Evolutionary conservation across 2,797 vertebrate genomes (phyloP).

Genomic region (Vultur gryphus): DNA sequence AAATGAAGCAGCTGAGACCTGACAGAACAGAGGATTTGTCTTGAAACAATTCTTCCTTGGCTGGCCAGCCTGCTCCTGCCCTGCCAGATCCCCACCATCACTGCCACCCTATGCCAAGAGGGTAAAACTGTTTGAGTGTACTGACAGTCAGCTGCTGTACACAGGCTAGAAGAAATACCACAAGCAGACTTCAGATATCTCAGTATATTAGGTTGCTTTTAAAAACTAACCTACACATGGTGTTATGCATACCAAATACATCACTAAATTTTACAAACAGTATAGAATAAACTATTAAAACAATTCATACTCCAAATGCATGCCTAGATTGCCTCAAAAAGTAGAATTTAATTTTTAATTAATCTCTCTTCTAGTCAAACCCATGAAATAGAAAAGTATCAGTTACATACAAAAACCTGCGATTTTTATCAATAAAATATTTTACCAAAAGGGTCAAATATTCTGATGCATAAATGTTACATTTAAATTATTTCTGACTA

Average conservation of each 20-base stretch:
- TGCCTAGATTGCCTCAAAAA: background rate
- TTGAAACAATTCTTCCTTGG: background rate
- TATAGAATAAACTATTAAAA: background rate
- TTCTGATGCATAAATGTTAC: background rate
- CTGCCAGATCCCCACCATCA: fast-evolving
- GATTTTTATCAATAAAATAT: background rate
- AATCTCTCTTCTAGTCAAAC: background rate
- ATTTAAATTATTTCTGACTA: background rate
- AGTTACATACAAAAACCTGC: background rate
- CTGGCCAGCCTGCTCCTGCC: background rate
- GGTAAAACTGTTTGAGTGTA: background rate
- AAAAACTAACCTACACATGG: background rate
- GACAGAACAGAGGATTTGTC: background rate
- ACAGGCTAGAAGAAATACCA: background rate
- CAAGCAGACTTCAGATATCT: background rate
- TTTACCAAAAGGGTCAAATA: background rate
- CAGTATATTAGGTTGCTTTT: background rate
- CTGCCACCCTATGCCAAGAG: background rate
- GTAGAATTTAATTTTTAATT: background rate
- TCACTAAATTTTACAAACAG: background rate
- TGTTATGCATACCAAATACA: fast-evolving
- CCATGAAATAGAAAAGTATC: background rate
- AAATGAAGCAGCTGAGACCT: background rate
- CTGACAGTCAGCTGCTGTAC: background rate
- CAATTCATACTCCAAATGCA: background rate